Evolutionary conservation across 2,888 invertebrate genomes (phyloP), one percentile per base, ranked within the genome.

Genomic region (Idaea aversata): DNA sequence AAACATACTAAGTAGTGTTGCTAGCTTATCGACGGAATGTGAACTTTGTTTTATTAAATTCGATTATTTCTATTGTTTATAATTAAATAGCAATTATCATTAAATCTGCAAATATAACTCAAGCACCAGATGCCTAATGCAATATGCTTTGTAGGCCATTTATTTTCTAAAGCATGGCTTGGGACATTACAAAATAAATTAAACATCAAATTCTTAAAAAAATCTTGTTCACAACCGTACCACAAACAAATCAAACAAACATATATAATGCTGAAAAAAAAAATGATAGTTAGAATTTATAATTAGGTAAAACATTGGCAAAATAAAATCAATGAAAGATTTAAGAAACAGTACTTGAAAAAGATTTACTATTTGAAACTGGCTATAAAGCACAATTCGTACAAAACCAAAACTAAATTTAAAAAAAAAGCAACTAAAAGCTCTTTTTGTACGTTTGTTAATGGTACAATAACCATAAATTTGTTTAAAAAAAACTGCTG

Each of bases 21-120:
- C 69, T 70, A 71, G 70, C 70, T 79, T 77, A 80, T 79, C 79
- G 84, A 85, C 83, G 83, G 85, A 85, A 67, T 58, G 16, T 59
- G 16, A 59, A 59, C n/a, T 25, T 59, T 59, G 16, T 66, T 63
- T 61, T 65, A 59, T 57, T 35, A 64, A 61, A 66, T 70, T 61
- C 63, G 63, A 63, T 65, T 16, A 65, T 15, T 67, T 64, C 62
- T 67, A 63, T 64, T 64, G 63, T 13, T 64, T 65, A 57, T 60
- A 57, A 66, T 62, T 61, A 25, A 59, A 59, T 59, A 59, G 58
- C 15, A 5, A 16, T 59, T 59, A 15, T 59, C 34, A 10, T 15
- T 13, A 25, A 15, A 57, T 13, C 34, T 15, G 5, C 57, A n/a
- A 25, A 58, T 34, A 15, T 34, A 62, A 34, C 15, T 62, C 15